These are phyloP conservation scores for Cygnus buccinator DNA, from an alignment of 2,113 vertebrate genomes.

Conservation along the genomic window DNA sequence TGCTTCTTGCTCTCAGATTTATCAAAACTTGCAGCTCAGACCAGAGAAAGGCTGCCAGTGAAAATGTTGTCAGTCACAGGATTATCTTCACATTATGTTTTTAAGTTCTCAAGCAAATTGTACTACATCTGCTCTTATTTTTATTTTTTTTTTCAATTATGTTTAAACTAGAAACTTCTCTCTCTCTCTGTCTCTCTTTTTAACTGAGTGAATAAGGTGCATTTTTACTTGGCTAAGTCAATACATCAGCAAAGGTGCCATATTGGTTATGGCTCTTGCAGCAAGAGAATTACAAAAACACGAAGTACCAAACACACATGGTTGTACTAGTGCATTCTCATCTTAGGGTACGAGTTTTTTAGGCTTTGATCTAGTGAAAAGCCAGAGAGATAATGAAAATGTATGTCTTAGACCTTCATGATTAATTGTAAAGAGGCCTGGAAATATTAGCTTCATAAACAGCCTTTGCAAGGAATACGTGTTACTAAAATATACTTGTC, in stretches of 20 bases:
- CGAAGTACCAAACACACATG: not conserved
- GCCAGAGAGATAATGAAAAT: not conserved
- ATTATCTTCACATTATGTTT: not conserved
- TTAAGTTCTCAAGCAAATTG: not conserved
- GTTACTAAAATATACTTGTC: slow-evolving; percentile 12
- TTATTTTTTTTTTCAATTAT: not conserved
- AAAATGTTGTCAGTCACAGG: not conserved
- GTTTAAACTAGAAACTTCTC: not conserved
- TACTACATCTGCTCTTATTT: rapidly evolving
- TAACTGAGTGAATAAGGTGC: not conserved
- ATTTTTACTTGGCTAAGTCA: not conserved
- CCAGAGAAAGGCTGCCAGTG: not conserved
- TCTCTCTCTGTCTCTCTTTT: not conserved
- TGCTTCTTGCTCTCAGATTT: not conserved
- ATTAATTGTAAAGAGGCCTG: not conserved
- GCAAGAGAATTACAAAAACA: not conserved
- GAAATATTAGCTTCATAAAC: slow-evolving; percentile 5
- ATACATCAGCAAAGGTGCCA: not conserved
- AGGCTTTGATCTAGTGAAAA: not conserved
- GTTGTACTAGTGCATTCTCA: rapidly evolving
- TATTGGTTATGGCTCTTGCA: not conserved
- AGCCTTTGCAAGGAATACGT: not conserved
- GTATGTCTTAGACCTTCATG: not conserved
- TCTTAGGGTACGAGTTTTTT: not conserved
- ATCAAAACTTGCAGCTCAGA: not conserved